Evolutionary conservation across 92 coral and sea anemone species (phyloP).

Genomic region (Pocillopora grandis): DNA sequence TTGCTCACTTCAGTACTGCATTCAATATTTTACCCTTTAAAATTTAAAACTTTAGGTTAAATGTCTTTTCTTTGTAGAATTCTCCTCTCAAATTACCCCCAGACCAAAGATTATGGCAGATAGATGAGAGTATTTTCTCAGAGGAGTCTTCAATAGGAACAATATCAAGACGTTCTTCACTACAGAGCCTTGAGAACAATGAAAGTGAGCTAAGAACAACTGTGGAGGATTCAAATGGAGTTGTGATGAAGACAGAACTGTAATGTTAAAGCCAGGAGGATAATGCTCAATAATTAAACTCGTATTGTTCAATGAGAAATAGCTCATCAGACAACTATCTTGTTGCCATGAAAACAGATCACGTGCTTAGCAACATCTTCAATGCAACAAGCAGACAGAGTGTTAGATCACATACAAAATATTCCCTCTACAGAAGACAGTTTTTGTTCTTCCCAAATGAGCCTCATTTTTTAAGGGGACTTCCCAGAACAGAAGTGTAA

Average conservation of each 20-base stretch:
- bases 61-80: conserved; percentile 38
- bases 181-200: conserved; percentile 55
- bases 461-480: background rate
- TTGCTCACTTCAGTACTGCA: no score
- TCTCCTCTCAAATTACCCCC: conserved; percentile 79
- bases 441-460: background rate
- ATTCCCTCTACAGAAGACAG: background rate
- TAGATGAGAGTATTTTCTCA: conserved; percentile 71
- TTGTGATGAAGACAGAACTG: conserved; percentile 39
- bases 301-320: background rate
- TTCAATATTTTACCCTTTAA: no score
- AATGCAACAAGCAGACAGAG: background rate
- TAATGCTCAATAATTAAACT: background rate
- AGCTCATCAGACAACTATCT: background rate
- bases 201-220: conserved; percentile 39
- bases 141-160: conserved; percentile 61
- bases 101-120: conserved; percentile 79
- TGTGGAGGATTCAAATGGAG: conserved; percentile 7
- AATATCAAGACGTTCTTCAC: conserved; percentile 66
- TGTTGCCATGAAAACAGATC: background rate
- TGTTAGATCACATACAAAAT: background rate
- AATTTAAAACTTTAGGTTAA: background rate
- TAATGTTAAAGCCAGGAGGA: background rate
- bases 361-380: background rate
- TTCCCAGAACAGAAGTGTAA: no score